Conservation (phyloP, 2,797 vertebrate genomes). For the Fistularia commersonii region DNA sequence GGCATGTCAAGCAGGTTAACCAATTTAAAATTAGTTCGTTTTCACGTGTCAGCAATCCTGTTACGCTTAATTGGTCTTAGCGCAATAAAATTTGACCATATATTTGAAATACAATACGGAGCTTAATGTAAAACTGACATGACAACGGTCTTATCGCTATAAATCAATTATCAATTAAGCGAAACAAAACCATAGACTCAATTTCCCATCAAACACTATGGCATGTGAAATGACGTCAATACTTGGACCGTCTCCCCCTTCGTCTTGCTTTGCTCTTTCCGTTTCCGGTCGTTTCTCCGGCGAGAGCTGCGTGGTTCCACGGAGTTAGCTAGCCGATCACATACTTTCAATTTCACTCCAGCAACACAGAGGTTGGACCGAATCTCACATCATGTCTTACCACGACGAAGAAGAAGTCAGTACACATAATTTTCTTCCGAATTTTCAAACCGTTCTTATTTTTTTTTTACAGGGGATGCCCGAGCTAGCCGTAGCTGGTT, state of each 20-base stretch:
- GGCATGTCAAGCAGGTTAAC: too few relatives aligned
- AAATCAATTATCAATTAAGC: too few relatives aligned
- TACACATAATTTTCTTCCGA: background rate
- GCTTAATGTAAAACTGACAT: too few relatives aligned
- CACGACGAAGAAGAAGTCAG: conserved; percentile 59
- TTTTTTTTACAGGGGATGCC: background rate
- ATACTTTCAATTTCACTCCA: conserved; percentile 7
- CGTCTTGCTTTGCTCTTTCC: conserved; percentile 35
- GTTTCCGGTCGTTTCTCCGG: conserved; percentile 29
- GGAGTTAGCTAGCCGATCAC: conserved; percentile 18
- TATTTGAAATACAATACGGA: too few relatives aligned
- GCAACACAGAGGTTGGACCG: conserved; percentile 4
- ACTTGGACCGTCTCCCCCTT: background rate
- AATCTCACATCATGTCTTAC: conserved; percentile 59
- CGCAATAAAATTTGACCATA: too few relatives aligned
- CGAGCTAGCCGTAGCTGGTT: conserved; percentile 8
- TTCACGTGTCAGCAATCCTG: too few relatives aligned
- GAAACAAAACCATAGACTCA: conserved; percentile 2
- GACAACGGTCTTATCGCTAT: too few relatives aligned
- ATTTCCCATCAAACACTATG: conserved; percentile 41
- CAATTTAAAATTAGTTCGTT: too few relatives aligned
- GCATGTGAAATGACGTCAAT: too few relatives aligned
- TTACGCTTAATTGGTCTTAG: too few relatives aligned
- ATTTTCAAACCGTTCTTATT: background rate
- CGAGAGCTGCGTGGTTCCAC: conserved; percentile 60